Percentiles rank a stretch among this genome's conserved stretches.
These are phyloP conservation scores for Pteromalus puparum DNA, from an alignment of 1,140 invertebrate species.

Conservation along the genomic window DNA sequence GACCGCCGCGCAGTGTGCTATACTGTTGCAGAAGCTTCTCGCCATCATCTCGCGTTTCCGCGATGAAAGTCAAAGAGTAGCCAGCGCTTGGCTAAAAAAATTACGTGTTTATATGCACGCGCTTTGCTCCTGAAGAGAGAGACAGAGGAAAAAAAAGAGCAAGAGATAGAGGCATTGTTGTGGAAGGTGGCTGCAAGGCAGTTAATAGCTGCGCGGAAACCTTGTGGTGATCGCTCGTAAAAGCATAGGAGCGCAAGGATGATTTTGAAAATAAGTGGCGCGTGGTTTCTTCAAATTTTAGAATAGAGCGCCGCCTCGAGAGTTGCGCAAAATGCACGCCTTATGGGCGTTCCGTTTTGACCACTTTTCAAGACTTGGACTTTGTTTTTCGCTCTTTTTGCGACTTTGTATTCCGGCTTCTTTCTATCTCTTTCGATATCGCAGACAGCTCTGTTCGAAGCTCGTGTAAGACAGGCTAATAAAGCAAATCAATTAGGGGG, in stretches of 20 bases:
- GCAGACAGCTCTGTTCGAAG: too few relatives aligned
- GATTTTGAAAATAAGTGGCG: conserved; percentile 37
- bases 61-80: conserved; percentile 44
- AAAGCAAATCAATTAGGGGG: too few relatives aligned
- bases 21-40: too few relatives aligned
- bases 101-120: not conserved
- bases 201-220: conserved; percentile 17
- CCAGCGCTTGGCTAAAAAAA: not conserved
- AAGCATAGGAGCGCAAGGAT: conserved; percentile 12
- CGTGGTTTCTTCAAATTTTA: conserved; percentile 25
- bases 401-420: too few relatives aligned
- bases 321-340: conserved; percentile 10
- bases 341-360: not conserved
- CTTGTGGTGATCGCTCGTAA: conserved; percentile 22
- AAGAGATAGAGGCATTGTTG: not conserved
- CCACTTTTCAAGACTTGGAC: not conserved
- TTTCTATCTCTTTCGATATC: not conserved
- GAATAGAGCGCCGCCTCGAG: not conserved
- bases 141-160: not conserved
- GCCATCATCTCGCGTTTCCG: conserved; percentile 43
- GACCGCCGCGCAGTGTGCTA: conserved; percentile 6
- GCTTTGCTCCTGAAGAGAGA: not conserved
- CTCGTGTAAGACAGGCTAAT: too few relatives aligned
- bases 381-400: too few relatives aligned
- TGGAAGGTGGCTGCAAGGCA: not conserved